A percentile compares a stretch with the other conserved stretches of the same genome.
Evolutionary conservation across 2,113 vertebrate genomes (phyloP).

Genomic region (Octodon degus): DNA sequence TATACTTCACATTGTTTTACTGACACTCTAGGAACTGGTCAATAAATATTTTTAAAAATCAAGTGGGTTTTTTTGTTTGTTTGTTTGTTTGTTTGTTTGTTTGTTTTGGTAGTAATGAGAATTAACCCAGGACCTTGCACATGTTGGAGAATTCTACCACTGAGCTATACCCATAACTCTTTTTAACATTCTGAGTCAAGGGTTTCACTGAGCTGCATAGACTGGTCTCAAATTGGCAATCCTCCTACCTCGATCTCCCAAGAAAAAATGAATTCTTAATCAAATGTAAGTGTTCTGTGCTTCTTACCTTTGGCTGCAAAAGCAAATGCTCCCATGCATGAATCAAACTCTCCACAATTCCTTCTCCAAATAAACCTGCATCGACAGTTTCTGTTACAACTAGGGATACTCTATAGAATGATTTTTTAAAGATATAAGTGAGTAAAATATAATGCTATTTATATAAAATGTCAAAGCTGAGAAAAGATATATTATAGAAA

Average conservation of each 20-base stretch:
- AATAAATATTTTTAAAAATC: conserved; percentile 38
- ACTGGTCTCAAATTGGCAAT: background rate
- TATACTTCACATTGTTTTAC: background rate
- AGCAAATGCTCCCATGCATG: conserved; percentile 98
- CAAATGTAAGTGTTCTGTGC: background rate
- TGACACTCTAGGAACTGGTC: background rate
- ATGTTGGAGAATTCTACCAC: background rate
- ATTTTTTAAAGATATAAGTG: conserved; percentile 79
- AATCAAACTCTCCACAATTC: conserved; percentile 98
- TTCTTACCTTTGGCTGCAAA: conserved; percentile 92
- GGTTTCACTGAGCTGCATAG: background rate
- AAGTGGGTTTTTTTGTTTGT: background rate
- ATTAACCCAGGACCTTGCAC: background rate
- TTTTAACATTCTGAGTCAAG: background rate
- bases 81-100: background rate
- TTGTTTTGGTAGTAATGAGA: background rate
- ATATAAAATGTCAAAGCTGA: conserved; percentile 70
- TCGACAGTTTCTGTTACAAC: conserved; percentile 99
- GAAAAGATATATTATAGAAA: conserved; percentile 66
- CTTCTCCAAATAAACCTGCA: conserved; percentile 98
- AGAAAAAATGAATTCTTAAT: conserved; percentile 19
- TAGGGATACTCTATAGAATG: conserved; percentile 93
- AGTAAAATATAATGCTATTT: conserved; percentile 73
- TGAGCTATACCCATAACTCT: background rate
- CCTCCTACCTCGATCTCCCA: background rate